Evolutionary conservation across 2,113 vertebrate species (phyloP), one percentile per base, ranked within the genome.

Genomic region (Chaenocephalus aceratus): DNA sequence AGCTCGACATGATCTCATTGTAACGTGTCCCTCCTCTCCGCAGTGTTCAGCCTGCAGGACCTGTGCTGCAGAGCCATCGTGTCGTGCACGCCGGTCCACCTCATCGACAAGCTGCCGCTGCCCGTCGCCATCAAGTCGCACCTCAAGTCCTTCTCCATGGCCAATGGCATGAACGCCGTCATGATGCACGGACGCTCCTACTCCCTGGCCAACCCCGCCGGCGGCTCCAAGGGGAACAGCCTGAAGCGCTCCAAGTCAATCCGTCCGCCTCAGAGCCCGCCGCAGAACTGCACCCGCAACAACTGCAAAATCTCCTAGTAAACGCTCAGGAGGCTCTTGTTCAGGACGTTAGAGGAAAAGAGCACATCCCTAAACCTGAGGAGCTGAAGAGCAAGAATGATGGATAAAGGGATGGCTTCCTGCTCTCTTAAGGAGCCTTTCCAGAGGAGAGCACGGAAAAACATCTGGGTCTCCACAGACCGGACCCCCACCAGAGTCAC

Each of bases 161-260:
- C 98, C 91, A 99, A 99, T 0, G 98, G 98, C 62, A 99, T 99
- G 98, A 99, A 99, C 0, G 98, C 98, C 0, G 98, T 99, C 88
- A 99, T 99, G 97, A 99, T 99, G 98, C 98, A 99, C 0, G 98
- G 98, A 82, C 98, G 98, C 66, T 99, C 98, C 0, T 99, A 99
- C 77, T 99, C 98, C 0, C 84, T 99, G 90, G 97, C 97, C 80
- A 96, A 96, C 61, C 94, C 96, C 0, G 95, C 96, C 0, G 96
- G 96, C 0, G 93, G 96, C 88, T 96, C 96, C 94, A 99, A 99
- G 89, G 97, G 97, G 36, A 99, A 96, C 95, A 99, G 98, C 90
- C 87, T 99, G 70, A 99, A 99, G 92, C 96, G 97, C 67, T 97
- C 98, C 71, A 99, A 98, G 91, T 97, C 97, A 10, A 97, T 97